Conservation (phyloP, 30 jellyfish, hydroid and myxozoan genomes). For the Cassiopea xamachana region DNA sequence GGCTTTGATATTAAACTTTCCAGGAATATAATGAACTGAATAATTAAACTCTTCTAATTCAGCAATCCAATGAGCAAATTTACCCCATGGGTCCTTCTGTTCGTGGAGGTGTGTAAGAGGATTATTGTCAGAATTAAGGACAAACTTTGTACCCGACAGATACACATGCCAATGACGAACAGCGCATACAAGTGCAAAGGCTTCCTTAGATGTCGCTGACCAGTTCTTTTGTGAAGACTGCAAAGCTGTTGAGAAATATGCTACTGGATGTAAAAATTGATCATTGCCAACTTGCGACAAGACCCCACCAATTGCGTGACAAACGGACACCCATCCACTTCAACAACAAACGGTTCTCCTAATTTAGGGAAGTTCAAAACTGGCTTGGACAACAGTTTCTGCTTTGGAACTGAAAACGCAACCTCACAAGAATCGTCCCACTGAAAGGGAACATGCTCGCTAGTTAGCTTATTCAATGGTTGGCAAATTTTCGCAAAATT, state of each 20-base stretch:
- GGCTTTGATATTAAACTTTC: no score
- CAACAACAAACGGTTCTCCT: constrained; percentile 50
- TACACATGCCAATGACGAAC: background rate
- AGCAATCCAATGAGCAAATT: no score
- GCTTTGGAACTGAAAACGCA: constrained; percentile 33
- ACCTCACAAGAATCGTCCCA: constrained; percentile 56
- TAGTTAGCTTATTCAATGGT: constrained; percentile 53
- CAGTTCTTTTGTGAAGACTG: constrained; percentile 52
- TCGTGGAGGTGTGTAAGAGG: no score
- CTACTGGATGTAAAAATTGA: constrained; percentile 43
- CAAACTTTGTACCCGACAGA: background rate
- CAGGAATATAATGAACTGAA: no score
- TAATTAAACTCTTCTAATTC: no score
- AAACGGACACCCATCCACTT: constrained; percentile 42
- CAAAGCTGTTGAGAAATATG: constrained; percentile 51
- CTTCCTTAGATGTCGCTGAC: constrained; percentile 58
- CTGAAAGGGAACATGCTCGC: constrained; percentile 43
- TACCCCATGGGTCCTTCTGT: no score
- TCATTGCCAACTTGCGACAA: constrained; percentile 38
- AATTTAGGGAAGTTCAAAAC: constrained; percentile 35
- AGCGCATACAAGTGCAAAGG: constrained; percentile 38
- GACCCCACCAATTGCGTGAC: constrained; percentile 53
- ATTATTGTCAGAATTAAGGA: background rate
- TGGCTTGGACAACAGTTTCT: constrained; percentile 53
- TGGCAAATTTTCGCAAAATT: constrained; percentile 34